A percentile compares a stretch with the other conserved stretches of the same genome.
Evolutionary conservation across 1,140 invertebrate species (phyloP).

Genomic region (Lepeophtheirus salmonis): DNA sequence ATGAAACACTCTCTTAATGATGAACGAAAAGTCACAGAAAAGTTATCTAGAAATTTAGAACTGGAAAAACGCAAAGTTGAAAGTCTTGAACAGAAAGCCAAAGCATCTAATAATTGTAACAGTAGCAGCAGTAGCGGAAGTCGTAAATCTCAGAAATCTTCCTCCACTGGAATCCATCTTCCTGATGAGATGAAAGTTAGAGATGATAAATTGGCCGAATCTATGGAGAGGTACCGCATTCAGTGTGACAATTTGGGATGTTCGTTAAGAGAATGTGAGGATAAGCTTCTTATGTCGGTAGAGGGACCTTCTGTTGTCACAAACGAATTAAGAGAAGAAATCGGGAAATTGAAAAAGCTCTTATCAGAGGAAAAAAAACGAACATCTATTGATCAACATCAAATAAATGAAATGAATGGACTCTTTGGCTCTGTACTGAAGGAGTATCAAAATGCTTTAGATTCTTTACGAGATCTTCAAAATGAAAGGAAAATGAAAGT

Average conservation of each 20-base stretch:
- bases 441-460: background rate
- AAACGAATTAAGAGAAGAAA: background rate
- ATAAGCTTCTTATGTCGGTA: background rate
- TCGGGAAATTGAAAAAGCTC: constrained; percentile 6
- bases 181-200: background rate
- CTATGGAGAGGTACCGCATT: background rate
- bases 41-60: background rate
- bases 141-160: background rate
- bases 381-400: background rate
- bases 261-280: background rate
- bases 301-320: background rate
- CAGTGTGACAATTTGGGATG: background rate
- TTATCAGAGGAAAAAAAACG: background rate
- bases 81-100: constrained; percentile 2
- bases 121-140: too few relatives aligned
- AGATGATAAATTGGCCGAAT: background rate
- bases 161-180: background rate
- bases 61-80: background rate
- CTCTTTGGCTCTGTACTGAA: background rate
- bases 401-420: background rate
- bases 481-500: background rate
- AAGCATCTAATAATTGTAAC: too few relatives aligned
- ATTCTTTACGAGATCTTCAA: background rate
- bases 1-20: background rate
- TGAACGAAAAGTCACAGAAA: constrained; percentile 6